Conservation (phyloP, 1,140 invertebrate species). For the Caenorhabditis latens region DNA sequence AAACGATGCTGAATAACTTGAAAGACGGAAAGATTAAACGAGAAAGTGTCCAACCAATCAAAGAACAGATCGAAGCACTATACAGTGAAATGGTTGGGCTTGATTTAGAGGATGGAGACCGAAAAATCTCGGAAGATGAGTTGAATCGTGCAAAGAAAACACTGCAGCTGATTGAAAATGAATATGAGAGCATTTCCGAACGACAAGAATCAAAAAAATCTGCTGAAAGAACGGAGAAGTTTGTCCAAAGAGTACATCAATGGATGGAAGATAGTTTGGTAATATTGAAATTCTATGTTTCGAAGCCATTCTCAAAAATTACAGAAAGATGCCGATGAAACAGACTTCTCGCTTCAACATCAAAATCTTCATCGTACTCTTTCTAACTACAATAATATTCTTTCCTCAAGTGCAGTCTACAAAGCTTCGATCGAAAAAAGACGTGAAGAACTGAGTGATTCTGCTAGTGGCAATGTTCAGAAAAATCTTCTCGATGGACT, state of each 20-base stretch:
- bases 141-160: neutral
- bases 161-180: neutral
- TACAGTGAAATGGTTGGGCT: neutral
- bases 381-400: neutral
- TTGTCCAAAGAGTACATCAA: conserved; percentile 8
- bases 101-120: neutral
- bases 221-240: neutral
- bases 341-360: neutral
- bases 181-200: neutral
- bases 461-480: neutral
- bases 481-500: neutral
- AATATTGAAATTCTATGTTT: neutral
- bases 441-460: neutral
- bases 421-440: neutral
- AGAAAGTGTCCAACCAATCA: neutral
- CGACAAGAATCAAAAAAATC: neutral
- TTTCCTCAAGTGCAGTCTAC: neutral
- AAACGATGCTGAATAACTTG: neutral
- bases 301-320: neutral
- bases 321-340: neutral
- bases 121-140: neutral
- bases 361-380: neutral
- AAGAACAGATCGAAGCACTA: conserved; percentile 6
- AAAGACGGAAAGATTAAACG: neutral
- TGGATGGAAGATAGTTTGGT: conserved; percentile 9